A percentile compares a stretch with the other conserved stretches of the same genome.
These are phyloP conservation scores for Rhamnusium bicolor DNA, from an alignment of 2,888 invertebrate genomes.

Conservation along the genomic window DNA sequence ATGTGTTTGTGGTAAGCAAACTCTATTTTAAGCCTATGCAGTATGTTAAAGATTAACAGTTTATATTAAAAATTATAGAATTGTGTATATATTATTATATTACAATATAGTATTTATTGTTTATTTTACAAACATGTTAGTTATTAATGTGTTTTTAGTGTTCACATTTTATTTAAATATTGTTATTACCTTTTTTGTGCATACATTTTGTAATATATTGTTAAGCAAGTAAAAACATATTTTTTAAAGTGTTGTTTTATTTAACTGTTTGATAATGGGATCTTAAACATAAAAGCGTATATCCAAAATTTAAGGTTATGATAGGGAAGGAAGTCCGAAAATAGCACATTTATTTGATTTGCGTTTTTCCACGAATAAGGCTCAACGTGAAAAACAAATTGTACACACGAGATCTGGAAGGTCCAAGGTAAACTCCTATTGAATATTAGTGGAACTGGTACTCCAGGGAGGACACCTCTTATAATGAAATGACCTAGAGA, in stretches of 20 bases:
- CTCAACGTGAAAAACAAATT: too few relatives aligned
- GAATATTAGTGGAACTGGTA: too few relatives aligned
- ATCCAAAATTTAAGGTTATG: too few relatives aligned
- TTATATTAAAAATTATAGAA: slow-evolving; percentile 17
- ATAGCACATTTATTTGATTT: too few relatives aligned
- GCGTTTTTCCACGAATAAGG: too few relatives aligned
- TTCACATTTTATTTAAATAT: slow-evolving; percentile 46
- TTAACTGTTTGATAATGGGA: too few relatives aligned
- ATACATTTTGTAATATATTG: slow-evolving; percentile 52
- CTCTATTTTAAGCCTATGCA: slow-evolving; percentile 9
- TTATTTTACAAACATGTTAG: slow-evolving; percentile 27
- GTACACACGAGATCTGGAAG: too few relatives aligned
- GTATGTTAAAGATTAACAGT: slow-evolving; percentile 19
- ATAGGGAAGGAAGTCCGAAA: too few relatives aligned
- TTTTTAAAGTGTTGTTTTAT: slow-evolving; percentile 24
- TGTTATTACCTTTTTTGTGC: slow-evolving; percentile 46
- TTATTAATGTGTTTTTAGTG: slow-evolving; percentile 30
- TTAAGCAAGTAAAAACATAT: slow-evolving; percentile 42
- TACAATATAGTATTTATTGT: slow-evolving; percentile 36
- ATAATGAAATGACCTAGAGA: too few relatives aligned
- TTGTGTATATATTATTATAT: slow-evolving; percentile 27
- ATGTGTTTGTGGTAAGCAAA: slow-evolving; percentile 5
- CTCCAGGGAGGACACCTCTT: too few relatives aligned
- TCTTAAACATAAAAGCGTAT: too few relatives aligned
- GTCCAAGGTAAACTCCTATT: too few relatives aligned